These are phyloP conservation scores for Baronia brevicornis DNA, from an alignment of 2,888 invertebrate species.

Conservation along the genomic window DNA sequence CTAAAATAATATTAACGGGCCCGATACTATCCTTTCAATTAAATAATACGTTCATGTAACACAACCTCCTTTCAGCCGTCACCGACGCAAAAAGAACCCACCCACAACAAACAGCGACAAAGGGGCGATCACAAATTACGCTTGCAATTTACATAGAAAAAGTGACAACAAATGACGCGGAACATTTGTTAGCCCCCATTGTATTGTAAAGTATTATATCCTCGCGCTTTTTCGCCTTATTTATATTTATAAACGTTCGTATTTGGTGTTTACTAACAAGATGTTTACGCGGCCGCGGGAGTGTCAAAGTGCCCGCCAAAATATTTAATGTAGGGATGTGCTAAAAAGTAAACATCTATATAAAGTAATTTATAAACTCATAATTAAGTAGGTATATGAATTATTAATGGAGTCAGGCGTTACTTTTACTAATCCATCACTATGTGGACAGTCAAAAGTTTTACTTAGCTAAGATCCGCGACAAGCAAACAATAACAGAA, in stretches of 20 bases:
- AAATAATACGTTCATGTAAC: conserved; percentile 9
- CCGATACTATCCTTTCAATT: conserved; percentile 4
- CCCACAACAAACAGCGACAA: conserved; percentile 18
- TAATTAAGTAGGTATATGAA: background rate
- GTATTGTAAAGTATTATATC: conserved; percentile 56
- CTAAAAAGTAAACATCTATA: conserved; percentile 4
- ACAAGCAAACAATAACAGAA: too few species aligned
- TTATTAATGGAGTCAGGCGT: too few species aligned
- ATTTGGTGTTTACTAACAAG: conserved; percentile 69
- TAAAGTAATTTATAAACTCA: too few species aligned
- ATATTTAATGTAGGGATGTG: conserved; percentile 22
- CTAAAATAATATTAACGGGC: too few species aligned
- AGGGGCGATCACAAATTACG: conserved; percentile 60
- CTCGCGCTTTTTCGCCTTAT: conserved; percentile 43
- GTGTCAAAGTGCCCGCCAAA: conserved; percentile 55
- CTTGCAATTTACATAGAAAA: conserved; percentile 66
- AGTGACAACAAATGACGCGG: conserved; percentile 55
- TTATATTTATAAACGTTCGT: conserved; percentile 67
- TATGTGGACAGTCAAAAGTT: too few species aligned
- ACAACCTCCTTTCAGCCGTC: conserved; percentile 29
- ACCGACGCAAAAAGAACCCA: conserved; percentile 27
- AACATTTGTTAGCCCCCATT: conserved; percentile 67
- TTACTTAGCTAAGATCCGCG: too few species aligned
- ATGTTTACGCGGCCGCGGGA: conserved; percentile 48
- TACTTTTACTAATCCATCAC: too few species aligned